Base-by-base conservation (phyloP, 2,113 vertebrate genomes). In the Oncorhynchus masou region DNA sequence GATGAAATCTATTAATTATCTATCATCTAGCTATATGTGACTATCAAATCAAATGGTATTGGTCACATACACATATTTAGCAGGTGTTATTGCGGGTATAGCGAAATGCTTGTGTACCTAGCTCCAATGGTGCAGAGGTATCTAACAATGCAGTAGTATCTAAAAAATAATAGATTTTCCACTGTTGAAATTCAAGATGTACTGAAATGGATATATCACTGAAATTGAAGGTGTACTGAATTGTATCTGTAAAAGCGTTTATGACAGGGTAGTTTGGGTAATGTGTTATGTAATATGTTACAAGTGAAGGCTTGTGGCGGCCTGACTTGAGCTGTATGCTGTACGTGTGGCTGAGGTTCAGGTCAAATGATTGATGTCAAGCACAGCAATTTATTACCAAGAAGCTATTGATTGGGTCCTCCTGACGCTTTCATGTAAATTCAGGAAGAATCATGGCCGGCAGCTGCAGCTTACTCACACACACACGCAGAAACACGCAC, bases 391-490 rank as follows among this genome's bases (percentile, higher is more conserved):
- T 89, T 93, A 89, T 90, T 79, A 88, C 82, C 75, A 13, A 77
- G 88, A 82, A 34, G 84, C 77, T 91, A 91, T 91, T 90, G 91
- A 92, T 91, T 89, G 81, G 87, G 75, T 87, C 74, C 45, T 79
- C 74, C 84, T 86, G 81, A 89, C 71, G 73, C 79, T 80, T 87
- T 87, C 85, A 88, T 92, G 88, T 86, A 84, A 87, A 92, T 90
- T 82, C 75, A 82, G 79, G 71, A 89, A 83, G 77, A 88, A 84
- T 86, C 84, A 86, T 78, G 62, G 82, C 22, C 20, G 68, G 79
- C 82, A 81, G 82, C 77, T 79, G 71, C 73, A 45, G 60, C 74
- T 45, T 57, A 75, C 48, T 49, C 69, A 68, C 64, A 57, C 74
- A 20, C 15, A 54, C 27, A 24, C 29, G 8, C 54, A 29, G 24